These are phyloP conservation scores for Drosophila mimetica DNA, from an alignment of 2,888 invertebrate species.

Conservation along the genomic window DNA sequence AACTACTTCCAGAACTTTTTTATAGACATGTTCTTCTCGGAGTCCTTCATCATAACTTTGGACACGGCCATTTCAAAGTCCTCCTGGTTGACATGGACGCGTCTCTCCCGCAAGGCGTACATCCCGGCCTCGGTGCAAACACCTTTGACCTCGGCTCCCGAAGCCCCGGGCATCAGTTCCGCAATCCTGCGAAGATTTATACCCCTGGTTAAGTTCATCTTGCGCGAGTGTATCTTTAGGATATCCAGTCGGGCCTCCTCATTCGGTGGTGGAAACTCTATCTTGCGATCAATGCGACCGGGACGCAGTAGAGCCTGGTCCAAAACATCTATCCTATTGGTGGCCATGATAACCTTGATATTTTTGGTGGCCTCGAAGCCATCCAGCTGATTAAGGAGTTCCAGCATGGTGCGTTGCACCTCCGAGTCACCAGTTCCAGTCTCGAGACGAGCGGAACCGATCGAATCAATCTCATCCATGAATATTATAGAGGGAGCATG, in stretches of 20 bases:
- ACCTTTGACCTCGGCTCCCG: conserved; percentile 99
- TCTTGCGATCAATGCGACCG: conserved; percentile 99
- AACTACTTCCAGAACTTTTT: conserved; percentile 97
- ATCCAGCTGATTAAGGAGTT: conserved; percentile 98
- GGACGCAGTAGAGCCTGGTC: conserved; percentile 98
- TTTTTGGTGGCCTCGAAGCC: conserved; percentile 99
- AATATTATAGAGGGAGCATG: conserved; percentile 99
- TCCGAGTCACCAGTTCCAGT: conserved; percentile 99
- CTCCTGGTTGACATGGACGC: conserved; percentile 99
- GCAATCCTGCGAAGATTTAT: conserved; percentile 99
- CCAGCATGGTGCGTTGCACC: conserved; percentile 99
- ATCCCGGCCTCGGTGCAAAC: conserved; percentile 99
- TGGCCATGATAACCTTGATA: conserved; percentile 99
- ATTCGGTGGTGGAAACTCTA: conserved; percentile 99
- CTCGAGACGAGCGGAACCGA: conserved; percentile 99
- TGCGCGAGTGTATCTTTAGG: conserved; percentile 98
- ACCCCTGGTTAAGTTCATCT: conserved; percentile 99
- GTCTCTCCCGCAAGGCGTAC: conserved; percentile 98
- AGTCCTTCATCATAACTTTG: conserved; percentile 99
- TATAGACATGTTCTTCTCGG: conserved; percentile 99
- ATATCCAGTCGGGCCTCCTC: conserved; percentile 99
- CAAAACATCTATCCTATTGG: conserved; percentile 99
- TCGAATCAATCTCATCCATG: conserved; percentile 99
- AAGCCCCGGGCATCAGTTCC: conserved; percentile 99
- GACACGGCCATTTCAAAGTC: conserved; percentile 99